A percentile compares a stretch with the other conserved stretches of the same genome.
Conservation (phyloP, 2,113 vertebrate species). For the Myrmecobius fasciatus region DNA sequence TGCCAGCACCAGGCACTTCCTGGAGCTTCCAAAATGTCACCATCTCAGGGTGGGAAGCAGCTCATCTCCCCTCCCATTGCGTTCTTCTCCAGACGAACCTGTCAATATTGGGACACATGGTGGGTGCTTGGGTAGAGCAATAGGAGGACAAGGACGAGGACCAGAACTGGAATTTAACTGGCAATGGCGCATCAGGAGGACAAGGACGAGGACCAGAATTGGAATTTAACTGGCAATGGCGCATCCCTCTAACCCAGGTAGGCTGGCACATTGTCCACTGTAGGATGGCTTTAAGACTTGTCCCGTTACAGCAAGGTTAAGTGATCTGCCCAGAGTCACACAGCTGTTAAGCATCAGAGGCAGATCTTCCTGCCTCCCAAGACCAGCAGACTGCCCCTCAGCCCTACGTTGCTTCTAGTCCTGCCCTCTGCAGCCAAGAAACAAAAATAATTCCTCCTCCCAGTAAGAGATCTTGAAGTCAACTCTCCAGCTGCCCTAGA, state of each 20-base stretch:
- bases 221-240: neutral
- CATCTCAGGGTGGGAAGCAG: slow-evolving; percentile 35
- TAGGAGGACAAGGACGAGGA: neutral
- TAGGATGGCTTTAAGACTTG: neutral
- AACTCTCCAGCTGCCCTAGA: rapidly evolving
- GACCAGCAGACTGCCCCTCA: neutral
- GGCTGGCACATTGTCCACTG: neutral
- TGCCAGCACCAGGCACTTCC: slow-evolving; percentile 59
- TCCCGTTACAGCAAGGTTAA: neutral
- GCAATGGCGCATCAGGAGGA: neutral
- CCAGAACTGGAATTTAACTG: neutral
- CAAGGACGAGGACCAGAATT: neutral
- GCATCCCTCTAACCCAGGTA: neutral
- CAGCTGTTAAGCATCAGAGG: neutral
- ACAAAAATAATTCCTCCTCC: neutral
- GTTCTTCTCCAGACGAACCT: neutral
- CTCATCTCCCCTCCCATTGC: neutral
- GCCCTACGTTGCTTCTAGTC: neutral
- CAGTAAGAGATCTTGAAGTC: neutral
- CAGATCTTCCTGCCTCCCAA: neutral
- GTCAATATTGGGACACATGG: neutral
- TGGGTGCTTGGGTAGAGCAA: neutral
- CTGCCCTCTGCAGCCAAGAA: neutral
- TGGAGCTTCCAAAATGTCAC: slow-evolving; percentile 59
- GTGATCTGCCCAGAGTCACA: neutral